Conservation (phyloP, 1,140 invertebrate species). For the Solenopsis invicta region DNA sequence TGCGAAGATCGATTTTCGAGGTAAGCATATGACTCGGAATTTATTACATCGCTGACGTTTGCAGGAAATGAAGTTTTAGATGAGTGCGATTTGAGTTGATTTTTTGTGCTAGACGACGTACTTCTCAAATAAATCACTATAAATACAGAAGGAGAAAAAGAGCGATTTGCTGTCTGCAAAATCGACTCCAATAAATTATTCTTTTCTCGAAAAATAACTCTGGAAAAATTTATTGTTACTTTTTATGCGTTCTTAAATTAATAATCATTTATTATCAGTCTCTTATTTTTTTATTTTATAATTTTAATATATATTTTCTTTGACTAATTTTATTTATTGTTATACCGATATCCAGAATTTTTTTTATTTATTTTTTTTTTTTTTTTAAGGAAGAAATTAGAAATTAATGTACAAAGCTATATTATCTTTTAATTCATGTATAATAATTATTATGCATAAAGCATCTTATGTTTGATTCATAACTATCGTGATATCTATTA, state of each 20-base stretch:
- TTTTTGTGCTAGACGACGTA: not conserved
- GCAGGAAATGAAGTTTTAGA: not conserved
- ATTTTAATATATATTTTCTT: not conserved
- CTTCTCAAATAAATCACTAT: not conserved
- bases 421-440: not conserved
- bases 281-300: not conserved
- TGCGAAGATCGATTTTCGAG: constrained; percentile 89
- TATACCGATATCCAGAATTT: not conserved
- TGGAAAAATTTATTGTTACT: not conserved
- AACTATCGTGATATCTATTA: not conserved
- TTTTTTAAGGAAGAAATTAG: not conserved
- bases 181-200: not conserved
- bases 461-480: not conserved
- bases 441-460: not conserved
- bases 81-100: not conserved
- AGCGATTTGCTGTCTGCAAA: not conserved
- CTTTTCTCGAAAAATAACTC: not conserved
- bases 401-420: not conserved
- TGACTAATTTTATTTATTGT: not conserved
- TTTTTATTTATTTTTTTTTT: not conserved
- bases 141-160: not conserved
- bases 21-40: constrained; percentile 80
- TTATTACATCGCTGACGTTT: constrained; percentile 2
- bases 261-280: not conserved
- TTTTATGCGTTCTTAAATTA: not conserved